phyloP scores from a whole-genome alignment of 1,140 invertebrate genomes.

The Magallana gigas region DNA sequence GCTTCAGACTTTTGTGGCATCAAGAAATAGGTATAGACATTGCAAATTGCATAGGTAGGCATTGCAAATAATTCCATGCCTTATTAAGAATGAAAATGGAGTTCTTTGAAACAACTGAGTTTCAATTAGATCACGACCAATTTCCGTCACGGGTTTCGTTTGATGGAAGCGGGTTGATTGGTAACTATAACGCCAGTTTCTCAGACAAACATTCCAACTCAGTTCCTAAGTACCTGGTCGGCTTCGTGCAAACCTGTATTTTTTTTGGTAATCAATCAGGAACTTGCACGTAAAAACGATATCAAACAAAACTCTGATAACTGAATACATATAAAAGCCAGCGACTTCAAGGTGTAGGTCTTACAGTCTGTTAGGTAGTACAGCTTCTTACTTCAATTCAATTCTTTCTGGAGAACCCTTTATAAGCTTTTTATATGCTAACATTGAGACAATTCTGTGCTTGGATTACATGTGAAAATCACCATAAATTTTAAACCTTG shows the following conservation, averaged over 20 bases:
- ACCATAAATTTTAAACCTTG: slow-evolving; percentile 1
- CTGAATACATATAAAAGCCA: slow-evolving; percentile 17
- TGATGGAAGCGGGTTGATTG: not conserved
- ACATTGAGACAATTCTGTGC: not conserved
- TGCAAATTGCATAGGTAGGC: not conserved
- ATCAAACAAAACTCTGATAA: slow-evolving; percentile 13
- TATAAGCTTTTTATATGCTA: not conserved
- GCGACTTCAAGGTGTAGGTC: not conserved
- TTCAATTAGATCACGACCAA: not conserved
- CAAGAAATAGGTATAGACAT: too few species aligned
- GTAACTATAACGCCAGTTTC: not conserved
- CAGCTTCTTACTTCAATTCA: not conserved
- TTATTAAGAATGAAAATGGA: slow-evolving; percentile 10
- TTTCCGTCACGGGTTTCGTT: not conserved
- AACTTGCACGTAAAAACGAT: slow-evolving; percentile 5
- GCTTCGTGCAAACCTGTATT: slow-evolving; percentile 1
- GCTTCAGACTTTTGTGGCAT: too few species aligned
- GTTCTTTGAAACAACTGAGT: not conserved
- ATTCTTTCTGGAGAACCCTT: not conserved
- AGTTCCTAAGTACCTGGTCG: not conserved
- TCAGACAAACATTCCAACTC: slow-evolving; percentile 19
- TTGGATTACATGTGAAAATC: slow-evolving; percentile 15
- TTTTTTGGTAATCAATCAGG: slow-evolving; percentile 23
- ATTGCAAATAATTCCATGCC: not conserved
- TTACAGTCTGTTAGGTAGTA: not conserved